Base-by-base conservation (phyloP, 1,140 invertebrate genomes). In the Pseudachorutes palmiensis region DNA sequence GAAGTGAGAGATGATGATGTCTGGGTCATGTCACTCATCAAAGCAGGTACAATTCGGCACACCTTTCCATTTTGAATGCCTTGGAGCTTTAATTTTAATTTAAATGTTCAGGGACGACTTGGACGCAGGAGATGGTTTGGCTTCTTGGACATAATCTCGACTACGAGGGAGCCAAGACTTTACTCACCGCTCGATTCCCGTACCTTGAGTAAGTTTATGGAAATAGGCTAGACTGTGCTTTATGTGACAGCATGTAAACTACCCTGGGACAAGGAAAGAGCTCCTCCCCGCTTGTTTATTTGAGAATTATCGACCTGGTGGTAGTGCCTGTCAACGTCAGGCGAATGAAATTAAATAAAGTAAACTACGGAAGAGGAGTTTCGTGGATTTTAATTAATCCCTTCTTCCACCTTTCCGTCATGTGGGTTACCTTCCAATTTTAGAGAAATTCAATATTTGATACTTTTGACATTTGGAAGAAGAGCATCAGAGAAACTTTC, bases 41-140 rank as follows among this genome's bases (percentile, higher is more conserved):
- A 81, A 71, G 79, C 79, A 67, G 81, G 81, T 78, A 73, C 75
- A 73, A 29, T n/a, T 28, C 14, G 33, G 12, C 5, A 55, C 12
- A 55, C 24, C 24, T 45, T 45, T 45, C 24, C 5, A 24, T 19
- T 55, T 14, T 5, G 24, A 12, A 26, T 14, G 24, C 9, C 9
- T 61, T 33, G 1, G 1, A 60, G 22, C 22, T 1, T 14, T 1
- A 45, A 45, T 14, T 24, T 26, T 14, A 16, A 32, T 19, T 14
- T 32, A 22, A n/a, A n/a, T 58, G 28, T 60, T 19, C 26, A 88
- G 89, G 89, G 24, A 92, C 90, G 1, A 92, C 89, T 0, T 90
- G 87, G 86, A 87, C 86, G 0, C 88, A 90, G 75, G 90, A 92
- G 77, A 81, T 92, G 72, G 82, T 89, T 0, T 92, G 88, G 87